These are phyloP conservation scores for Enteromius anoplus DNA, from an alignment of 2,797 vertebrate species.

Conservation along the genomic window DNA sequence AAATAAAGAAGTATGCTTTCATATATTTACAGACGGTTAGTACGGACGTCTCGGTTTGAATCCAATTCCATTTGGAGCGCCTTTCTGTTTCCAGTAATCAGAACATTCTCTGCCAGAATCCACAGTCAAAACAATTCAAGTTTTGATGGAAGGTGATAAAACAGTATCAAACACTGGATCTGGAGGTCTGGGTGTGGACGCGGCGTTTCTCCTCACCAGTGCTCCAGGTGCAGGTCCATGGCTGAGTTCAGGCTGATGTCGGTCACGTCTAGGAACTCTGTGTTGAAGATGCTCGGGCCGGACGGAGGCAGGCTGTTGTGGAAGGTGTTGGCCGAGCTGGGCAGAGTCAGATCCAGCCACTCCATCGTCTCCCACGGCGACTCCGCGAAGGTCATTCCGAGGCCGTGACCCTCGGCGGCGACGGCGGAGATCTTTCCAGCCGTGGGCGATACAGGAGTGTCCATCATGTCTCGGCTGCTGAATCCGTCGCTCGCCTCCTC, in stretches of 20 bases:
- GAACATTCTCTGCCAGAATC: conserved; percentile 64
- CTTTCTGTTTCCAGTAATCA: conserved; percentile 74
- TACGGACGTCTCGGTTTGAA: conserved; percentile 38
- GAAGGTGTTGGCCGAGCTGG: conserved; percentile 86
- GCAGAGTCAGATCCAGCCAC: conserved; percentile 94
- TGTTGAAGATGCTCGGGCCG: conserved; percentile 93
- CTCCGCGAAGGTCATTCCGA: conserved; percentile 91
- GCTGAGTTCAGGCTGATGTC: conserved; percentile 95
- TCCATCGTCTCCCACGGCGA: conserved; percentile 98
- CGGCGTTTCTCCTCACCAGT: conserved; percentile 83
- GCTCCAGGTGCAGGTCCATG: conserved; percentile 96
- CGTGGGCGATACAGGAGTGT: conserved; percentile 86
- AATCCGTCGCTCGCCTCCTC: conserved; percentile 85
- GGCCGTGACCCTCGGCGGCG: conserved; percentile 74
- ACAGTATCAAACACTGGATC: conserved; percentile 1
- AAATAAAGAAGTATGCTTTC: conserved; percentile 59
- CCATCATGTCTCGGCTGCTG: conserved; percentile 77
- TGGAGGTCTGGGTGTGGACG: neutral
- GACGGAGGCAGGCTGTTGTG: conserved; percentile 78
- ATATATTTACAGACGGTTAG: conserved; percentile 74
- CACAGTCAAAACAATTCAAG: conserved; percentile 67
- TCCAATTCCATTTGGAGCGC: conserved; percentile 63
- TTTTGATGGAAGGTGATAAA: conserved; percentile 61
- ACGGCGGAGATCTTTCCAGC: conserved; percentile 82
- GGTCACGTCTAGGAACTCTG: conserved; percentile 94